phyloP scores from a whole-genome alignment of 2,888 invertebrate genomes.

The Tiliacea citrago region DNA sequence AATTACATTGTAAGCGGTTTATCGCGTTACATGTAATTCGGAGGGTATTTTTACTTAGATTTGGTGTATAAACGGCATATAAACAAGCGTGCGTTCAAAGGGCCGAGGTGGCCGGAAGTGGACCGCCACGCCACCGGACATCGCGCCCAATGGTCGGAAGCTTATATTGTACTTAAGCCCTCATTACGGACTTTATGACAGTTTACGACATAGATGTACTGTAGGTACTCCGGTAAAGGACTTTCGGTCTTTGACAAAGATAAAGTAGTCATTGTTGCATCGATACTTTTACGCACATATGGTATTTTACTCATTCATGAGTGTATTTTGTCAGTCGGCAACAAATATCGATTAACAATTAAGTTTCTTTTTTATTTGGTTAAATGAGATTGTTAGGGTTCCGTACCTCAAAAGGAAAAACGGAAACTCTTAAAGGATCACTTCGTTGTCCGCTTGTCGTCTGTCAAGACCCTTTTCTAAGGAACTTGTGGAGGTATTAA shows the following conservation, averaged over 20 bases:
- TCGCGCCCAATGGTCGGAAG: conserved; percentile 66
- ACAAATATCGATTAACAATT: not conserved
- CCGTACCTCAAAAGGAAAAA: no score
- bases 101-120: conserved; percentile 60
- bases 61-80: conserved; percentile 39
- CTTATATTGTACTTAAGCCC: conserved; percentile 68
- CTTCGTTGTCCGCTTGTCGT: no score
- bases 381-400: no score
- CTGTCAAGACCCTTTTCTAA: no score
- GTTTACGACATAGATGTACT: conserved; percentile 47
- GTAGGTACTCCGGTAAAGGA: not conserved
- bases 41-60: conserved; percentile 19
- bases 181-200: conserved; percentile 68
- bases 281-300: not conserved
- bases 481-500: no score
- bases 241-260: not conserved
- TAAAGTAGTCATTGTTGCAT: not conserved
- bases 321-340: not conserved
- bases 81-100: conserved; percentile 58
- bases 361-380: no score
- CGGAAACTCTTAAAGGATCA: no score
- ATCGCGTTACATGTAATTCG: conserved; percentile 35
- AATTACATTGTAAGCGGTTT: conserved; percentile 21
- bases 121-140: conserved; percentile 62
- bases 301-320: not conserved